Evolutionary conservation across 2,888 invertebrate genomes (phyloP), one percentile per base, ranked within the genome.

Genomic region (Rotaria magnacalcarata): DNA sequence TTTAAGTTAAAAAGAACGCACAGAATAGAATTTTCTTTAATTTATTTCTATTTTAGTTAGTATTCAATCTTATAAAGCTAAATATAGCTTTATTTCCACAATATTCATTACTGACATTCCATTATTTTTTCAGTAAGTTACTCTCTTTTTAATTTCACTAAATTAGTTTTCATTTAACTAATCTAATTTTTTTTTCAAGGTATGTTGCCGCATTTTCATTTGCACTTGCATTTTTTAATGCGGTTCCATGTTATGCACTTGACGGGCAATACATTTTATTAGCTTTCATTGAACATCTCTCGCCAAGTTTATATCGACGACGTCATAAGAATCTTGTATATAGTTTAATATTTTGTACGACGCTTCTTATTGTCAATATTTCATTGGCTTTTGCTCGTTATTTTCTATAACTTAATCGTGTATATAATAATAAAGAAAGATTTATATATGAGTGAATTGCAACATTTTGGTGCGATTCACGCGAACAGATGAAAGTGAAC

Each of bases 201-300:
- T 89, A 94, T 94, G 88, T 94, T 95, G 88, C 95, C 95, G 91
- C 91, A 43, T 88, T 91, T 85, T 97, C 97, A 24, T 93, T 95
- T 89, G 97, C 97, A 0, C 92, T 97, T 89, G 96, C 94, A 19
- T 92, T 97, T 88, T 92, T 97, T 52, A 98, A 98, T 92, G 93
- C 96, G 14, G 93, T 97, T 87, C 97, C 97, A 0, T 96, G 96
- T 90, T 95, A 95, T 90, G 95, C 94, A 87, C 94, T 96, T 90
- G 97, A 98, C 91, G 97, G 97, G 0, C 95, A 97, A 90, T 94
- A 95, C 90, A 96, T 97, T 89, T 93, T 94, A 84, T 93, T 93
- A 85, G 91, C 91, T 16, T 89, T 92, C 75, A 89, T 92, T 19
- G 91, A 91, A 80, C 47, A 80, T n/a, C 10, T 47, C 47, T 80